phyloP scores from a whole-genome alignment of 2,113 vertebrate species.

The Heterochromis multidens region DNA sequence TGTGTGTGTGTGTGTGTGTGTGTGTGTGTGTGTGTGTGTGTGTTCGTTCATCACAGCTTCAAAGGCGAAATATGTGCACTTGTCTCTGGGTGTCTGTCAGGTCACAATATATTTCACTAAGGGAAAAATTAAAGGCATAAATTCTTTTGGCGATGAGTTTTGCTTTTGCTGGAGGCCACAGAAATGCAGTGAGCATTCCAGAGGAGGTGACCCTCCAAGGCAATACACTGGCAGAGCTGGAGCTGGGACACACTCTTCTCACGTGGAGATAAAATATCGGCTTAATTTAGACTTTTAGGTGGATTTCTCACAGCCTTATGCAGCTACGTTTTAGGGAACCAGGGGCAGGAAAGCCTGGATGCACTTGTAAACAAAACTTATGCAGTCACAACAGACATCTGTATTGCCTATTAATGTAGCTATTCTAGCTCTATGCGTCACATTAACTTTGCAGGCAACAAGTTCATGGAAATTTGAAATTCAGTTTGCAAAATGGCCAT shows the following conservation, averaged over 20 bases:
- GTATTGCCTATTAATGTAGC: neutral
- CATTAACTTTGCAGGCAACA: neutral
- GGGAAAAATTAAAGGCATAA: conserved; percentile 15
- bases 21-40: neutral
- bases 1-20: neutral
- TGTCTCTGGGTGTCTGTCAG: neutral
- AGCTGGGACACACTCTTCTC: neutral
- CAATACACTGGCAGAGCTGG: neutral
- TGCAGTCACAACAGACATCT: neutral
- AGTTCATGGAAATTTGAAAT: neutral
- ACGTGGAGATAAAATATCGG: neutral
- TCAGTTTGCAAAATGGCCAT: neutral
- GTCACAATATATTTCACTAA: neutral
- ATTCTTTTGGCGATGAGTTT: neutral
- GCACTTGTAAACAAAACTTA: neutral
- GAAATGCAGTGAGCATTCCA: neutral
- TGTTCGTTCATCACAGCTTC: neutral
- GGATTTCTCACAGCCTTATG: neutral
- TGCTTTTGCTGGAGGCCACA: neutral
- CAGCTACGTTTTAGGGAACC: neutral
- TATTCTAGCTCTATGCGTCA: neutral
- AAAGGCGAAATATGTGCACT: neutral
- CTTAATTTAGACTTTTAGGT: neutral
- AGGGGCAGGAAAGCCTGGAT: neutral
- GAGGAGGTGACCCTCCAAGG: neutral